A percentile compares a stretch with the other conserved stretches of the same genome.
phyloP scores from a whole-genome alignment of 2,113 vertebrate species.

The Petrocephalus microphthalmus region DNA sequence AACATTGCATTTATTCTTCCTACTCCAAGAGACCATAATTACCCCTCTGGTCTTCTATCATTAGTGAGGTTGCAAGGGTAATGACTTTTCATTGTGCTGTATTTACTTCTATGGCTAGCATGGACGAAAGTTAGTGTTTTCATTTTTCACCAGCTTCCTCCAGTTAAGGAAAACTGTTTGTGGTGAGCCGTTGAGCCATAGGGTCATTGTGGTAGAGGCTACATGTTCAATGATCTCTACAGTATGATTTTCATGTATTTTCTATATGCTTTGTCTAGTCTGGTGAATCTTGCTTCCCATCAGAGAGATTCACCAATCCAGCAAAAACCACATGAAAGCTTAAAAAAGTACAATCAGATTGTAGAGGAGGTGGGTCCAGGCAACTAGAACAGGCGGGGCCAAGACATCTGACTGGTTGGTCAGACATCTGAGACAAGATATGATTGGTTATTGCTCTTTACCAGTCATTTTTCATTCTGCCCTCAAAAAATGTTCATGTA shows the following conservation, averaged over 20 bases:
- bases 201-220: neutral
- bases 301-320: neutral
- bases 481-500: too few relatives aligned
- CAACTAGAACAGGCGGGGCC: too few relatives aligned
- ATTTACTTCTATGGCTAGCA: constrained; percentile 14
- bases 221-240: neutral
- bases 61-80: constrained; percentile 34
- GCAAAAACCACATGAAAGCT: neutral
- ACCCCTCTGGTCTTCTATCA: constrained; percentile 30
- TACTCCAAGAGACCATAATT: constrained; percentile 35
- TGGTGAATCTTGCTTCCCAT: neutral
- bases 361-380: too few relatives aligned
- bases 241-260: neutral
- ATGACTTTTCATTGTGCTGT: constrained; percentile 23
- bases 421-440: too few relatives aligned
- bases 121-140: neutral
- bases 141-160: neutral
- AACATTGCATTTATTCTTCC: constrained; percentile 36
- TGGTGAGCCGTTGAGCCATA: neutral
- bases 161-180: neutral
- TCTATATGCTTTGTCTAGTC: neutral
- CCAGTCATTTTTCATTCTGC: too few relatives aligned
- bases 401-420: too few relatives aligned
- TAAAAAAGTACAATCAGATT: too few relatives aligned
- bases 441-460: too few relatives aligned